Percentiles rank a stretch among this genome's conserved stretches.
These are phyloP conservation scores for Meghimatium bilineatum DNA, from an alignment of 2,888 invertebrate genomes.

Conservation along the genomic window DNA sequence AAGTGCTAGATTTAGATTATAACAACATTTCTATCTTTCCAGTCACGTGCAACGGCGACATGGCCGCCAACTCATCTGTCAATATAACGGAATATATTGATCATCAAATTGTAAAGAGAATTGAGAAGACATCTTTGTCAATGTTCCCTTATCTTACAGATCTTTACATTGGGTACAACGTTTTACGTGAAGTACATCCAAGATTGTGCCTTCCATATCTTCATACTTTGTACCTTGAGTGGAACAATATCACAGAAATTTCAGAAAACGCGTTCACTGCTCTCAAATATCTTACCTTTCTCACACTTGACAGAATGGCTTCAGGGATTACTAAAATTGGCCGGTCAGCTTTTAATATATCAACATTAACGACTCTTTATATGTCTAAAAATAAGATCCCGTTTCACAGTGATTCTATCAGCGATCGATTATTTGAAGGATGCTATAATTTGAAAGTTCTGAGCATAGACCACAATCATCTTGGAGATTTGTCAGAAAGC, in stretches of 20 bases:
- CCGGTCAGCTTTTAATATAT: conserved; percentile 15
- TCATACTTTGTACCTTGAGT: neutral
- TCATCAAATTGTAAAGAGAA: neutral
- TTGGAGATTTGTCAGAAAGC: neutral
- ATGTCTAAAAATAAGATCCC: conserved; percentile 31
- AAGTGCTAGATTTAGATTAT: conserved; percentile 19
- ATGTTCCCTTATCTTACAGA: conserved; percentile 25
- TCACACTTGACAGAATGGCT: conserved; percentile 9
- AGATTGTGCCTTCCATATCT: conserved; percentile 31
- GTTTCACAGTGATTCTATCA: conserved; percentile 10
- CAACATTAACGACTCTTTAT: conserved; percentile 18
- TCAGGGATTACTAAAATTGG: conserved; percentile 17
- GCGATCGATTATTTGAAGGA: conserved; percentile 24
- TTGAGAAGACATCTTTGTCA: neutral
- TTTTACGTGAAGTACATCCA: neutral
- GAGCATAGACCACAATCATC: conserved; percentile 27
- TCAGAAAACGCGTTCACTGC: neutral
- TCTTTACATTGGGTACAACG: conserved; percentile 19
- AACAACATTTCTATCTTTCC: conserved; percentile 41
- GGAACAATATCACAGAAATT: conserved; percentile 29
- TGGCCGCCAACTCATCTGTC: too few relatives aligned
- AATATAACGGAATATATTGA: neutral
- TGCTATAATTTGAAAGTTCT: conserved; percentile 11
- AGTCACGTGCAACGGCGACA: conserved; percentile 24
- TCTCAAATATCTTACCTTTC: conserved; percentile 7